Percentiles rank a stretch among this genome's conserved stretches.
Conservation (phyloP, 2,113 vertebrate genomes). For the Pelusios castaneus region DNA sequence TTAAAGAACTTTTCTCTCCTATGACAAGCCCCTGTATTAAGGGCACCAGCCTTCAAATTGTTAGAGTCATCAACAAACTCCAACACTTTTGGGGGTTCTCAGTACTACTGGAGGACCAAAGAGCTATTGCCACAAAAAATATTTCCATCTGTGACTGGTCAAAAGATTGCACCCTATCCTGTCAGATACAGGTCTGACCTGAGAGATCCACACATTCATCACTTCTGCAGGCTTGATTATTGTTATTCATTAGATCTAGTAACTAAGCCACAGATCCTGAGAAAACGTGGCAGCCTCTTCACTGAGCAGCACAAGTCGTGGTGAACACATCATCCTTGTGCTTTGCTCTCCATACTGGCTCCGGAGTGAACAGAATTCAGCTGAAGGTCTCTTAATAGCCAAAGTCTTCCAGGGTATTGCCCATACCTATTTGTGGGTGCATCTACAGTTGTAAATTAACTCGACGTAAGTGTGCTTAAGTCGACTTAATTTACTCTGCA, state of each 20-base stretch:
- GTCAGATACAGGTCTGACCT: not conserved
- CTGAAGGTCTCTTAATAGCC: accelerated
- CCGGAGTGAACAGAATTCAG: not conserved
- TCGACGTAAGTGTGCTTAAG: too few species aligned
- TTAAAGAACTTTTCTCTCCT: not conserved
- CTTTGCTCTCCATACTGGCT: not conserved
- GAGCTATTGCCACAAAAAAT: not conserved
- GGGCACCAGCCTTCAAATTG: not conserved
- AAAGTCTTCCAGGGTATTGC: not conserved
- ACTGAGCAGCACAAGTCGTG: accelerated
- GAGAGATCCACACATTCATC: not conserved
- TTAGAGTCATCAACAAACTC: not conserved
- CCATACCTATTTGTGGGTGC: not conserved
- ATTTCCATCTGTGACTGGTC: not conserved
- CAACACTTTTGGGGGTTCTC: not conserved
- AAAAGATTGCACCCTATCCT: not conserved
- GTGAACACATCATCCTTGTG: not conserved
- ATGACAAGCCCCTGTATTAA: not conserved
- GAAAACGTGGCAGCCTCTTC: not conserved
- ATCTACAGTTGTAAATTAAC: too few species aligned
- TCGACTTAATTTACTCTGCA: too few species aligned
- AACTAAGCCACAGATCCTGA: not conserved
- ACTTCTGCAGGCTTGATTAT: not conserved
- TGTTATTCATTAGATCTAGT: not conserved
- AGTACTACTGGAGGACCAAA: accelerated